These are phyloP conservation scores for Neomonachus schauinslandi DNA, from an alignment of 2,113 vertebrate genomes.

Conservation along the genomic window DNA sequence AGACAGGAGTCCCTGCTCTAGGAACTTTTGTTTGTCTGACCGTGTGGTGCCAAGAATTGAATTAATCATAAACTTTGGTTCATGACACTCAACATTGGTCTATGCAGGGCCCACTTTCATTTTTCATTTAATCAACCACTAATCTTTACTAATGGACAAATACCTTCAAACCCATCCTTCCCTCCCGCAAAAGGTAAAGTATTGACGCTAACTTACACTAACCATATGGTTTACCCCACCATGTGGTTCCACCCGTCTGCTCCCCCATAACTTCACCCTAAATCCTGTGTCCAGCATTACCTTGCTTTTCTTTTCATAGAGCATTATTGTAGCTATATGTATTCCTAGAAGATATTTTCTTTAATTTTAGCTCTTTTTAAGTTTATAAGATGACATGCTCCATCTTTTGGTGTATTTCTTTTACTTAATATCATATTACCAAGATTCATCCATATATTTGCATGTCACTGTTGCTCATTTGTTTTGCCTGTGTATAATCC, in stretches of 20 bases:
- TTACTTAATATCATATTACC: background rate
- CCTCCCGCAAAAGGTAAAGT: background rate
- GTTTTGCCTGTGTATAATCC: background rate
- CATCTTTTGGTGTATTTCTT: background rate
- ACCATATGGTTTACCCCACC: background rate
- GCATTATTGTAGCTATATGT: background rate
- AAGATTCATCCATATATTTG: background rate
- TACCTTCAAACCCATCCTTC: background rate
- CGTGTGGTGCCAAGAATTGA: slow-evolving; percentile 40
- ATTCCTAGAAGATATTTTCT: background rate
- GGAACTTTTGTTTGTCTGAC: background rate
- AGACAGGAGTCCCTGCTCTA: background rate
- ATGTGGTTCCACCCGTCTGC: background rate
- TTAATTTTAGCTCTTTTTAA: background rate
- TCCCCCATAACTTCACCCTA: background rate
- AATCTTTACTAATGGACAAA: background rate
- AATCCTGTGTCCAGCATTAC: background rate
- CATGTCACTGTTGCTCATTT: background rate
- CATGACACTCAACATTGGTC: background rate
- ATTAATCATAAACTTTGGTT: slow-evolving; percentile 14
- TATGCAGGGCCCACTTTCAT: background rate
- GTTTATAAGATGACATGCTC: background rate
- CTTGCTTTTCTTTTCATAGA: background rate
- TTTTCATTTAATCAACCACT: background rate
- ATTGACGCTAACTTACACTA: background rate